These are phyloP conservation scores for Caenorhabditis sp. DNA, from an alignment of 2,888 invertebrate species.

Conservation along the genomic window DNA sequence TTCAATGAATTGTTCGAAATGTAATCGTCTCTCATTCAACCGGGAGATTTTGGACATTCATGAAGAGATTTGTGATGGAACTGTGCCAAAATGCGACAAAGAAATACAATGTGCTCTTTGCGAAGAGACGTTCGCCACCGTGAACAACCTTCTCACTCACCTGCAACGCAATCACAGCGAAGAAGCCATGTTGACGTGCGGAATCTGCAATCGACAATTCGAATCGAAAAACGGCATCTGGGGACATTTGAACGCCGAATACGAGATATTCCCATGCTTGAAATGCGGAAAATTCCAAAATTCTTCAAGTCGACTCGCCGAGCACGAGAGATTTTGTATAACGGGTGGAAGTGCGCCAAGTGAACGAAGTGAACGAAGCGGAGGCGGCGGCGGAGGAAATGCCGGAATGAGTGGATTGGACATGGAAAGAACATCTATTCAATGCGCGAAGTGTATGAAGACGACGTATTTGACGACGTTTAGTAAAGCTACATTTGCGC, in stretches of 20 bases:
- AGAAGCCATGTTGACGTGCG: conserved; percentile 5
- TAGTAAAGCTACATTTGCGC: not conserved
- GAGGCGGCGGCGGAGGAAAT: not conserved
- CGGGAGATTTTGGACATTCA: not conserved
- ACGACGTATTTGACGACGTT: not conserved
- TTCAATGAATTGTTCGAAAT: conserved; percentile 1
- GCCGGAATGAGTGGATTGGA: not conserved
- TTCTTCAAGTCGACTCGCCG: not conserved
- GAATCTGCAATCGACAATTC: conserved; percentile 2
- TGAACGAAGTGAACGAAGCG: not conserved
- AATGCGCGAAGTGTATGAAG: conserved; percentile 3
- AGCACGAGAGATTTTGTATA: not conserved
- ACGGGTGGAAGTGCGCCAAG: not conserved
- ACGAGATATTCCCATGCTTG: not conserved
- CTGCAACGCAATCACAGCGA: not conserved
- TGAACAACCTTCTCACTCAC: not conserved
- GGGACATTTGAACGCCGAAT: not conserved
- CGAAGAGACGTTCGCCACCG: not conserved
- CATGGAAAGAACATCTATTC: not conserved
- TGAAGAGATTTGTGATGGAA: not conserved
- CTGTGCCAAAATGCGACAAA: not conserved
- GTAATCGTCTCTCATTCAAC: not conserved
- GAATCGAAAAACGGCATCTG: not conserved
- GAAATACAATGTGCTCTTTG: not conserved
- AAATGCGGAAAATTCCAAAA: conserved; percentile 3